These are phyloP conservation scores for Tetragonisca angustula DNA, from an alignment of 2,888 invertebrate species.

Conservation along the genomic window DNA sequence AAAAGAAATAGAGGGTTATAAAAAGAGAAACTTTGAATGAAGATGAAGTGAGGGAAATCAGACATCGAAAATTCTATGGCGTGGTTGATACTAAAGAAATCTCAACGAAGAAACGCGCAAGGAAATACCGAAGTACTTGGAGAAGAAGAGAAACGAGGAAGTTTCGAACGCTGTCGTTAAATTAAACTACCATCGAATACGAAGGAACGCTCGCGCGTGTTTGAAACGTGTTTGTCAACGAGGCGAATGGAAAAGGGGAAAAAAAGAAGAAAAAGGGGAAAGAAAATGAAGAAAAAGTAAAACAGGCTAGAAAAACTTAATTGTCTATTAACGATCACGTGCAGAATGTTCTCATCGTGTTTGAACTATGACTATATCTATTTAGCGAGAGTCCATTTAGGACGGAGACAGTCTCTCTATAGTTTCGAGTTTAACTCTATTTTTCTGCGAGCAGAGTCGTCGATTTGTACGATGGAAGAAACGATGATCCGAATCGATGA, in stretches of 20 bases:
- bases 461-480: conserved; percentile 24
- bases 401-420: conserved; percentile 13
- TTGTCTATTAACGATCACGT: neutral
- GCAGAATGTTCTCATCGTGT: neutral
- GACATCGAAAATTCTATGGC: neutral
- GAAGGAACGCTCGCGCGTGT: neutral
- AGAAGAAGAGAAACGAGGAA: neutral
- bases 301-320: neutral
- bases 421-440: conserved; percentile 35
- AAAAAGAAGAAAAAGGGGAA: neutral
- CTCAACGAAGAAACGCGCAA: neutral
- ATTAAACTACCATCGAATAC: neutral
- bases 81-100: neutral
- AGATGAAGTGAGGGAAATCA: neutral
- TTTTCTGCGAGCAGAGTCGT: conserved; percentile 31
- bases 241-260: neutral
- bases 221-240: neutral
- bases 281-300: neutral
- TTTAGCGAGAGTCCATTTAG: neutral
- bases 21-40: neutral
- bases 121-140: neutral
- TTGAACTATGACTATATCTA: neutral
- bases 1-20: neutral
- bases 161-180: neutral
- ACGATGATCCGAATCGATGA: neutral